Percentiles rank a stretch among this genome's conserved stretches.
These are phyloP conservation scores for Xestia c-nigrum DNA, from an alignment of 2,888 invertebrate species.

Conservation along the genomic window DNA sequence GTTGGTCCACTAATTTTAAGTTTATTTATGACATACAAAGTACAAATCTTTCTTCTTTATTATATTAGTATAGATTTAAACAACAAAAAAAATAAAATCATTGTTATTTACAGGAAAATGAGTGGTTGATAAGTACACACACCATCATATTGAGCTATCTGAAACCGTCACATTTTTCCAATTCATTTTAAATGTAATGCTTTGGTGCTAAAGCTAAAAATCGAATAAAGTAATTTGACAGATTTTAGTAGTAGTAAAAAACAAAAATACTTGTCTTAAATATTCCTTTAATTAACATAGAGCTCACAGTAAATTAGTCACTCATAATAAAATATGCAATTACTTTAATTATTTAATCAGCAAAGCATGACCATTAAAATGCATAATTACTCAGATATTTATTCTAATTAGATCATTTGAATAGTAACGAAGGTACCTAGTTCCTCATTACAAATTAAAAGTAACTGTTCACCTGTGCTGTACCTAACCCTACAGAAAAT, in stretches of 20 bases:
- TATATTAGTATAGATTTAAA: not conserved
- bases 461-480: not conserved
- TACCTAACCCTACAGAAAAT: not conserved
- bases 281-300: not conserved
- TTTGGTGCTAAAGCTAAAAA: no score
- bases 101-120: no score
- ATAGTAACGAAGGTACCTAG: not conserved
- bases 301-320: not conserved
- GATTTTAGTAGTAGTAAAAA: no score
- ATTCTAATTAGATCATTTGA: not conserved
- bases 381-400: not conserved
- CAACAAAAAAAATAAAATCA: no score
- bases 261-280: not conserved
- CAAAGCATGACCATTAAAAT: slow-evolving; percentile 6
- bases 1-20: no score
- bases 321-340: not conserved
- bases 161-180: no score
- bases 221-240: no score
- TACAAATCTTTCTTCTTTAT: no score
- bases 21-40: no score
- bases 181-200: no score
- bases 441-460: not conserved
- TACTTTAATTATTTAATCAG: not conserved
- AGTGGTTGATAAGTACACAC: no score
- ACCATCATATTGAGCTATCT: no score